phyloP scores from a whole-genome alignment of 1,140 invertebrate genomes.

The Hyposmocoma kahamanoa region DNA sequence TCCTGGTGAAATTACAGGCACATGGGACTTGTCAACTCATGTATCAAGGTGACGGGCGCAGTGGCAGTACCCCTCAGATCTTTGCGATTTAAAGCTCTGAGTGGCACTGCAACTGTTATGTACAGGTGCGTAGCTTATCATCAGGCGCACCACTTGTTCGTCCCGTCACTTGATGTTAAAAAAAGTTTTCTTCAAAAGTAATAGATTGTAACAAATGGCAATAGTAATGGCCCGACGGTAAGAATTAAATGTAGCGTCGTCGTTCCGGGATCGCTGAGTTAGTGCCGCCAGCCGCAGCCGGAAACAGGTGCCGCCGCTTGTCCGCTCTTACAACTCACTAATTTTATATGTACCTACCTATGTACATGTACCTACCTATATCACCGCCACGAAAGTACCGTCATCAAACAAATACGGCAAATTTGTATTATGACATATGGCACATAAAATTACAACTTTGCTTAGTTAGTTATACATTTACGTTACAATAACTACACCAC shows the following conservation, averaged over 20 bases:
- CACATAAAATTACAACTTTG: not conserved
- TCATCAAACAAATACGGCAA: not conserved
- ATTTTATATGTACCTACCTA: conserved; percentile 28
- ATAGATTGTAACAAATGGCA: too few species aligned
- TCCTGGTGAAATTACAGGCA: too few species aligned
- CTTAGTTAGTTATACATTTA: not conserved
- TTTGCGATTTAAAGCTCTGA: too few species aligned
- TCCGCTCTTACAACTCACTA: conserved; percentile 48
- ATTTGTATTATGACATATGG: not conserved
- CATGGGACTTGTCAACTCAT: too few species aligned
- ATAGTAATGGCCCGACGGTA: conserved; percentile 30
- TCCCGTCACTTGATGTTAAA: too few species aligned
- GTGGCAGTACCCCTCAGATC: too few species aligned
- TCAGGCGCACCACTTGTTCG: too few species aligned
- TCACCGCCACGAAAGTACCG: too few species aligned
- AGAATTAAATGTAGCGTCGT: conserved; percentile 59
- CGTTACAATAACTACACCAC: not conserved
- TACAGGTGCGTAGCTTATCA: too few species aligned
- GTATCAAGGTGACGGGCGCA: too few species aligned
- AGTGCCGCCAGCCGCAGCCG: conserved; percentile 46
- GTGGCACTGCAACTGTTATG: too few species aligned
- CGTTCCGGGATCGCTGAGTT: conserved; percentile 56
- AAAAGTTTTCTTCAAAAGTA: too few species aligned
- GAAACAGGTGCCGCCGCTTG: conserved; percentile 50
- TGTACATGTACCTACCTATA: not conserved